Evolutionary conservation across 1,140 invertebrate species (phyloP).

Genomic region (Thalassaphorura encarpata): DNA sequence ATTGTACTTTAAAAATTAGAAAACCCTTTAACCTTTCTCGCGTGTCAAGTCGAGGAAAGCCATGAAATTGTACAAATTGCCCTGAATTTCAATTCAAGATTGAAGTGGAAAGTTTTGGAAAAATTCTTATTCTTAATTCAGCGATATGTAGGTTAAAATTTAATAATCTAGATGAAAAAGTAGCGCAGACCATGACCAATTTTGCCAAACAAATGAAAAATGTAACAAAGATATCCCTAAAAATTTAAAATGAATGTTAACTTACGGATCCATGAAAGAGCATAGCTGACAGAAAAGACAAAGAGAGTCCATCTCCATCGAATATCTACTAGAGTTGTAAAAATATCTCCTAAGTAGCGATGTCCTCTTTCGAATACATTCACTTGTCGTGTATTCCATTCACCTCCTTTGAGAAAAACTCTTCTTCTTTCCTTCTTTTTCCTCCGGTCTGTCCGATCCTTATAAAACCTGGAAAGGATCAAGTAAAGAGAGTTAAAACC

Average conservation of each 20-base stretch:
- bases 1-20: too few relatives aligned
- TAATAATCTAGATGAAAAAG: too few relatives aligned
- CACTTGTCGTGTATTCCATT: constrained; percentile 43
- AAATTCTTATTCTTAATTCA: too few relatives aligned
- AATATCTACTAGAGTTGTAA: constrained; percentile 34
- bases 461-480: constrained; percentile 9
- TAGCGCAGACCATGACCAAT: too few relatives aligned
- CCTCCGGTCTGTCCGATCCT: not conserved
- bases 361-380: constrained; percentile 43
- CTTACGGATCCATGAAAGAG: constrained; percentile 44
- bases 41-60: too few relatives aligned
- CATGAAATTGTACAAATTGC: too few relatives aligned
- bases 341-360: constrained; percentile 44
- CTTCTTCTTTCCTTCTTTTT: constrained; percentile 14
- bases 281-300: constrained; percentile 45
- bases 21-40: too few relatives aligned
- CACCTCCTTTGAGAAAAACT: constrained; percentile 45
- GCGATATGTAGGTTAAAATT: too few relatives aligned
- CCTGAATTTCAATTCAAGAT: too few relatives aligned
- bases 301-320: constrained; percentile 43
- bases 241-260: not conserved
- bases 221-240: too few relatives aligned
- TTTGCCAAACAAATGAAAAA: too few relatives aligned
- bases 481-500: not conserved
- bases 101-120: too few relatives aligned